Evolutionary conservation across 2,888 invertebrate species (phyloP).

Genomic region (Shargacucullia verbasci): DNA sequence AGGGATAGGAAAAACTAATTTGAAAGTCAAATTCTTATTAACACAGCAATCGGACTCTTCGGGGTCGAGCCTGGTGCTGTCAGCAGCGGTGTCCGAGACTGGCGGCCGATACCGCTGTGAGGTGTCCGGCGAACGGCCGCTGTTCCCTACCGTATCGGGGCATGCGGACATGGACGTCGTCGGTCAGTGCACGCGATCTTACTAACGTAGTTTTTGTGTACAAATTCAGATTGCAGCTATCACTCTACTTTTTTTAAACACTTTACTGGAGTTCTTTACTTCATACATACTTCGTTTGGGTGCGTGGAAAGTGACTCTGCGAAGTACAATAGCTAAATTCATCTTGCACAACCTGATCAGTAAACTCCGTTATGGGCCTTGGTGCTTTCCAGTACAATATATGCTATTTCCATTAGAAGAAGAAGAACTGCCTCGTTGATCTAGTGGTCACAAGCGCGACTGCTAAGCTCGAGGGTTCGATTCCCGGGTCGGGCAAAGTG

Average conservation of each 20-base stretch:
- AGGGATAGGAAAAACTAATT: not conserved
- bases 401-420: no score
- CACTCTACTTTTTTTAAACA: no score
- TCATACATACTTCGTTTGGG: no score
- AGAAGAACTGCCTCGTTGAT: no score
- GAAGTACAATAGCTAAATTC: no score
- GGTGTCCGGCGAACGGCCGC: conserved; percentile 92
- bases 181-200: conserved; percentile 81
- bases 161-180: conserved; percentile 91
- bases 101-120: conserved; percentile 92
- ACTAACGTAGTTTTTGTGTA: not conserved
- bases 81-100: conserved; percentile 89
- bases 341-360: no score
- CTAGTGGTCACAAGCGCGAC: no score
- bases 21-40: conserved; percentile 8
- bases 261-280: no score
- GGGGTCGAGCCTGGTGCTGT: conserved; percentile 89
- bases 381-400: no score
- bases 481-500: no score
- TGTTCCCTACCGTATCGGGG: conserved; percentile 92
- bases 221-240: not conserved
- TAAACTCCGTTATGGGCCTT: not conserved
- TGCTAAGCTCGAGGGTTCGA: no score
- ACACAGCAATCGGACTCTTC: conserved; percentile 85
- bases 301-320: no score